Evolutionary conservation across 2,113 vertebrate genomes (phyloP).

Genomic region (Peromyscus leucopus): DNA sequence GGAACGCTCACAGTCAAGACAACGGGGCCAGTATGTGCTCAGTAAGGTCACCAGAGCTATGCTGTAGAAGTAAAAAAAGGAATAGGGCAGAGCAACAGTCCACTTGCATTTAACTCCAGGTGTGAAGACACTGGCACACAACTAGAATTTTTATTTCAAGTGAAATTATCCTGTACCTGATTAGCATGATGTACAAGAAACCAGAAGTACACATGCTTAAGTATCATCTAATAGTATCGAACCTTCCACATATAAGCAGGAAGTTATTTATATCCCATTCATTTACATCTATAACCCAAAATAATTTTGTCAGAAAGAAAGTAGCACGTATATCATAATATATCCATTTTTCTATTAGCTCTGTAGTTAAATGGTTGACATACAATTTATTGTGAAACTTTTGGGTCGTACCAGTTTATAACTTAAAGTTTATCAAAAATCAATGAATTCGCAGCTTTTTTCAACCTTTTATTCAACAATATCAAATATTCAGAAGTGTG

Average conservation of each 20-base stretch:
- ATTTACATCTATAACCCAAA: background rate
- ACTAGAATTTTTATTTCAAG: background rate
- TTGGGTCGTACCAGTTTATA: background rate
- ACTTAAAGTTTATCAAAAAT: conserved; percentile 47
- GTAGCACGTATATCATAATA: background rate
- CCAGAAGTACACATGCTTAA: background rate
- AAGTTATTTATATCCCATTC: background rate
- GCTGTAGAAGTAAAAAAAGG: background rate
- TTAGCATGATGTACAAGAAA: background rate
- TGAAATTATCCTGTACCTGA: background rate
- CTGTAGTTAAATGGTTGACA: background rate
- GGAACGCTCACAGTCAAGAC: background rate
- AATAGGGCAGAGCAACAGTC: background rate
- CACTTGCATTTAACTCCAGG: background rate
- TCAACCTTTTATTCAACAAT: background rate
- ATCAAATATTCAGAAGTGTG: background rate
- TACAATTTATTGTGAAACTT: background rate
- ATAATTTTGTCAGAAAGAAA: background rate
- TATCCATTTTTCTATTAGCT: background rate
- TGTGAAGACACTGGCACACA: background rate
- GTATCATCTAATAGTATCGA: background rate
- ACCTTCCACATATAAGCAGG: background rate
- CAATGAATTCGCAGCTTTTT: background rate
- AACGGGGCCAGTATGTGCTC: background rate
- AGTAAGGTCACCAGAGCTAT: background rate